These are phyloP conservation scores for Aix galericulata DNA, from an alignment of 2,113 vertebrate species.

Conservation along the genomic window DNA sequence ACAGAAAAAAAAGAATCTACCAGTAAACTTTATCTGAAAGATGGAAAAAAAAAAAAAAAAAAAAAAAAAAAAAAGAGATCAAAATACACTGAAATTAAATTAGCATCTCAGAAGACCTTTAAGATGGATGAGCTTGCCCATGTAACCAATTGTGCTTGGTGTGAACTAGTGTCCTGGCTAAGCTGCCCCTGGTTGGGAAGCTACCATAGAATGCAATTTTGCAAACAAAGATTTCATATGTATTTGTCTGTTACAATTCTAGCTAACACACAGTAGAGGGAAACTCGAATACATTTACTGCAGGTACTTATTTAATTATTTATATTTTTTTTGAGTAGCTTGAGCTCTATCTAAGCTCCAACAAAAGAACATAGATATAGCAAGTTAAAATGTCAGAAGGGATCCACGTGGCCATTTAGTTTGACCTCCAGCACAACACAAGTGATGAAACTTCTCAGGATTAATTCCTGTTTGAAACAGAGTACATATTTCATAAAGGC, in stretches of 20 bases:
- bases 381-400: background rate
- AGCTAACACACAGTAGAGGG: background rate
- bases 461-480: background rate
- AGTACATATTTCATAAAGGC: background rate
- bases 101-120: background rate
- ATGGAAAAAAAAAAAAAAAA: background rate
- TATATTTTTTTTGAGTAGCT: background rate
- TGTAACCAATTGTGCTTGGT: background rate
- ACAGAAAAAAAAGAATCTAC: background rate
- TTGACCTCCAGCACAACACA: background rate
- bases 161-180: background rate
- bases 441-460: background rate
- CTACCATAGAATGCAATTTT: background rate
- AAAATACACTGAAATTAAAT: background rate
- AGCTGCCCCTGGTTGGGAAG: background rate
- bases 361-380: background rate
- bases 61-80: background rate
- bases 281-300: background rate
- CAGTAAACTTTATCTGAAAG: background rate
- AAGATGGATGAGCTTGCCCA: background rate
- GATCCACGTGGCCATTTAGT: background rate
- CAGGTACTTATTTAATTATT: background rate
- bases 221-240: background rate
- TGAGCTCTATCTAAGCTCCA: background rate
- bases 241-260: background rate